A percentile compares a stretch with the other conserved stretches of the same genome.
Conservation (phyloP, 2,797 vertebrate species). For the Eurystomus glaucurus region DNA sequence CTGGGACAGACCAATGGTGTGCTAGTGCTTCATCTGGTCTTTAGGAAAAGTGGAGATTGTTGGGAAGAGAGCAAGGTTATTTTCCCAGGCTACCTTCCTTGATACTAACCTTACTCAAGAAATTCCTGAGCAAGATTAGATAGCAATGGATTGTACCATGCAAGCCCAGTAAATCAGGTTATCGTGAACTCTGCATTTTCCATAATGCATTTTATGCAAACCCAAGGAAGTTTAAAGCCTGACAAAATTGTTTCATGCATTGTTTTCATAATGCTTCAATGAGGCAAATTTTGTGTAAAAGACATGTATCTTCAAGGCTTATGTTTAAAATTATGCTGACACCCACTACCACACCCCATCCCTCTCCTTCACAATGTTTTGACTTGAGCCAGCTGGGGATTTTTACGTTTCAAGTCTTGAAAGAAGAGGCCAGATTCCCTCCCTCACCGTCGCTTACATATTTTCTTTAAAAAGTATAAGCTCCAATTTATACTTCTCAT, state of each 20-base stretch:
- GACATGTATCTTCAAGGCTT: background rate
- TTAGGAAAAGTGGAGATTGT: background rate
- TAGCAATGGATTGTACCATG: rapidly evolving
- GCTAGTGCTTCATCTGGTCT: background rate
- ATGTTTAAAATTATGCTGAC: background rate
- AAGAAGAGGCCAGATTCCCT: background rate
- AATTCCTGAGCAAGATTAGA: background rate
- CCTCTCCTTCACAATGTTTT: background rate
- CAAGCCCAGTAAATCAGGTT: background rate
- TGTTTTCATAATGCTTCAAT: background rate
- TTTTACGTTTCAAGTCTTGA: background rate
- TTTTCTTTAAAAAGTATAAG: background rate
- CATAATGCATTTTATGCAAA: background rate
- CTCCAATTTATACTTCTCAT: background rate
- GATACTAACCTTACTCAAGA: background rate
- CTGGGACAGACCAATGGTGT: background rate
- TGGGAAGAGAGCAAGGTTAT: background rate
- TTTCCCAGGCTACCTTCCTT: background rate
- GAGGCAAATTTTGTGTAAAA: background rate
- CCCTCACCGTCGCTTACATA: background rate
- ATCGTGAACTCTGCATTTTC: background rate
- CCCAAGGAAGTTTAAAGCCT: background rate
- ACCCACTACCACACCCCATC: rapidly evolving
- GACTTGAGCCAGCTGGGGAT: background rate
- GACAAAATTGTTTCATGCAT: background rate